Base-by-base conservation (phyloP, 1,140 invertebrate genomes). In the Eulimnadia texana region DNA sequence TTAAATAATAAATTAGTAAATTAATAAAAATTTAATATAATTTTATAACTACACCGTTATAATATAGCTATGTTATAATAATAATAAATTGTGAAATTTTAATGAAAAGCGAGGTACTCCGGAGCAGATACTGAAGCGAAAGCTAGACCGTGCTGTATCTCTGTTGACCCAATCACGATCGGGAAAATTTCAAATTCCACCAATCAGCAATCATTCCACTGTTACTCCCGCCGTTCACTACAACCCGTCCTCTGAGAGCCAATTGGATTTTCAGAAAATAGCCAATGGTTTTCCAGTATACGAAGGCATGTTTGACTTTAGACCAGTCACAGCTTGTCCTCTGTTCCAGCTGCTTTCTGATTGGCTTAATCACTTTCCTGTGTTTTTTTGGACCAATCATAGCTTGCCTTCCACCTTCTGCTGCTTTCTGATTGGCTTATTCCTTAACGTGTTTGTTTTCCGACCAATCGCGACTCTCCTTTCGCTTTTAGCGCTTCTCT, bases 131-230 rank as follows among this genome's bases (percentile, higher is more conserved):
- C 16, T 61, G 1, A 61, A 33, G 42, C 50, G 50, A 24, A 50
- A 54, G 29, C 53, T 61, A 19, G 60, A 61, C 33, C 60, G 60
- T 11, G 53, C 60, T 20, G 22, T 61, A 24, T 61, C 60, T 19
- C 22, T 61, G 49, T 28, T 61, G 13, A 52, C 60, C 28, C 60
- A 61, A 13, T 54, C 51, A 29, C 60, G 49, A 19, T 53, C 22
- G 10, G 60, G 60, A 33, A 61, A 61, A 54, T 61, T 61, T 23
- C 55, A 57, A 29, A 27, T 57, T 42, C 6, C 33, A 6, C 16
- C 33, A 9, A 16, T 42, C 33, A 42, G 33, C 16, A 42, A 16
- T 16, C 33, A 16, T n/a, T n/a, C 33, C 6, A 42, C 6, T 42
- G 6, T 16, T 42, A 6, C 33, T 42, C 33, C 33, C 33, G 6